These are phyloP conservation scores for Zosterops pallidus DNA, from an alignment of 2,113 vertebrate genomes.

Conservation along the genomic window DNA sequence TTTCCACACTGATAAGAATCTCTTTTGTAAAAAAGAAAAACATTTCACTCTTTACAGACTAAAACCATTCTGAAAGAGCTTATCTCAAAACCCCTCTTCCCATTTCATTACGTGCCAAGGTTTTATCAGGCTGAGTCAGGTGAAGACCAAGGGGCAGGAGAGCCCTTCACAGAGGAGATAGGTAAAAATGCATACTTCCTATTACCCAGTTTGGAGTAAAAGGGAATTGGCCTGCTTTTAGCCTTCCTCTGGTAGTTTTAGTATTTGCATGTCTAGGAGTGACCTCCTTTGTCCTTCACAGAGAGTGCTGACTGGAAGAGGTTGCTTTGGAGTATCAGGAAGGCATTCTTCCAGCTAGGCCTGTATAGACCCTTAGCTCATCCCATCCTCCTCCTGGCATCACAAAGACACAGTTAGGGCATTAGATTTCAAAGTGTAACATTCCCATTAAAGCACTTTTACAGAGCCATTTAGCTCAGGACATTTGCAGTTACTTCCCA, in stretches of 20 bases:
- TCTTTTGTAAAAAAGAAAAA: slow-evolving; percentile 21
- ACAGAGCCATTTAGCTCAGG: not conserved
- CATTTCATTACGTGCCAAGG: not conserved
- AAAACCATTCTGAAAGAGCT: not conserved
- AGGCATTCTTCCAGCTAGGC: not conserved
- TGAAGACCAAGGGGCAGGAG: not conserved
- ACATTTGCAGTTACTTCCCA: not conserved
- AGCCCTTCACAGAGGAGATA: not conserved
- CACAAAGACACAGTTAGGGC: not conserved
- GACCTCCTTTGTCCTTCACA: not conserved
- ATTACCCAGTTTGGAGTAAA: not conserved
- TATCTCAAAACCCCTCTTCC: not conserved
- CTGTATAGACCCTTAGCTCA: not conserved
- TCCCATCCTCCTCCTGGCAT: not conserved
- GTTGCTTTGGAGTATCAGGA: not conserved
- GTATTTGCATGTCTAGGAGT: not conserved
- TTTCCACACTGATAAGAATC: slow-evolving; percentile 42
- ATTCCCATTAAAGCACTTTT: not conserved
- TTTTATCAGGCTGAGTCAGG: not conserved
- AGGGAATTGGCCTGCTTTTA: not conserved
- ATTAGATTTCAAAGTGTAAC: not conserved
- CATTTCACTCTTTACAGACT: not conserved
- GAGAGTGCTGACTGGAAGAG: not conserved
- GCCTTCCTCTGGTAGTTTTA: not conserved
- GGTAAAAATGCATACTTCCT: not conserved